phyloP scores from a whole-genome alignment of 2,113 vertebrate genomes.

The Numenius arquata region DNA sequence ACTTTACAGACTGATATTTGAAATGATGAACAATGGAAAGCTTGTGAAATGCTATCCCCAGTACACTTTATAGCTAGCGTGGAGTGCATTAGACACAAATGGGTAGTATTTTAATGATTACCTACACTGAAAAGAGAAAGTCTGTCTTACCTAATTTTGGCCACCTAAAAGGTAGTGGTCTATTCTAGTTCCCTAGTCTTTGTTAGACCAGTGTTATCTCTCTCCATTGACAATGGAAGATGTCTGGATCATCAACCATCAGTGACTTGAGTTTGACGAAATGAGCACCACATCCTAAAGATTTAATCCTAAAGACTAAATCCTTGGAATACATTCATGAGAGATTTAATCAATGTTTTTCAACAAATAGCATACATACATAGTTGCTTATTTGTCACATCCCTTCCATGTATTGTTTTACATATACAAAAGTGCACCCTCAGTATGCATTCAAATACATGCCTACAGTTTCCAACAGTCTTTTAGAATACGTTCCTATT shows the following conservation, averaged over 20 bases:
- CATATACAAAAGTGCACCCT: background rate
- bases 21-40: conserved; percentile 17
- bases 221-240: background rate
- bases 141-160: background rate
- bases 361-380: background rate
- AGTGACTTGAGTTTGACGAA: background rate
- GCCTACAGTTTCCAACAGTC: background rate
- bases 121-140: background rate
- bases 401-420: background rate
- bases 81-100: background rate
- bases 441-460: background rate
- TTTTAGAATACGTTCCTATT: background rate
- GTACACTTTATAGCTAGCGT: background rate
- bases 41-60: background rate
- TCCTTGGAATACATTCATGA: background rate
- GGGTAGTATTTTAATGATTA: background rate
- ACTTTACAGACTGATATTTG: conserved; percentile 31
- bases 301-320: background rate
- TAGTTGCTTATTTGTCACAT: background rate
- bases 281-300: background rate
- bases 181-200: background rate
- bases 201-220: background rate
- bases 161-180: background rate
- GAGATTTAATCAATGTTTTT: background rate
- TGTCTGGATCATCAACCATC: background rate